Base-by-base conservation (phyloP, 2,888 invertebrate species). In the Hydropsyche betteni region DNA sequence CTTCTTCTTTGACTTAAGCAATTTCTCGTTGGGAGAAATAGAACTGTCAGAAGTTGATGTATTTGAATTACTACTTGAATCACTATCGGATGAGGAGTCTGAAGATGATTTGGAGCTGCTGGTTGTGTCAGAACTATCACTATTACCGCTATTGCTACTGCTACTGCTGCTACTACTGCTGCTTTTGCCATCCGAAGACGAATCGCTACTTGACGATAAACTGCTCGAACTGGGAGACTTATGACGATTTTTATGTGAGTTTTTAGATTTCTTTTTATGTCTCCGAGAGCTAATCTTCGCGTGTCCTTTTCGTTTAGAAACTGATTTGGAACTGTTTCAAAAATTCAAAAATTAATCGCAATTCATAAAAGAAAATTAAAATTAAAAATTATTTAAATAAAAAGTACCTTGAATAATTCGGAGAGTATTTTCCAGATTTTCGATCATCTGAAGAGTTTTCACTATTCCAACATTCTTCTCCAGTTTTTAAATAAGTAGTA, bases 231-330 rank as follows among this genome's bases (percentile, higher is more conserved):
- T 51, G 10, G 70, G 16, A 4, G 69, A 71, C 33, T 61, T 16
- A 14, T 33, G 38, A 0, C 14, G 4, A 16, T 75, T 75, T 44
- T 69, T 74, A 38, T 51, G 24, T 5, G 61, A 58, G 5, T 72
- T 69, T 58, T 76, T 76, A 10, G 53, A 53, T 68, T 78, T 78
- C 12, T 76, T 73, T 64, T 76, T 74, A 24, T 74, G 51, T 36
- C 75, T 75, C 5, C 78, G 70, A 2, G 78, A 78, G 52, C 78
- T 78, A 70, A 78, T 71, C 33, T 78, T 78, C 44, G 78, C 78
- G 36, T 78, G 78, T 1, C 78, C 78, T 69, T 78, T 78, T 8
- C 78, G 75, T 53, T 75, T 68, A 16, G 71, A 50, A 5, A 68
- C 72, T 7, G 33, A 51, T 34, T 77, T 75, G 14, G 44, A 7